Base-by-base conservation (phyloP, 92 coral and sea anemone species). In the Heteractis magnifica region DNA sequence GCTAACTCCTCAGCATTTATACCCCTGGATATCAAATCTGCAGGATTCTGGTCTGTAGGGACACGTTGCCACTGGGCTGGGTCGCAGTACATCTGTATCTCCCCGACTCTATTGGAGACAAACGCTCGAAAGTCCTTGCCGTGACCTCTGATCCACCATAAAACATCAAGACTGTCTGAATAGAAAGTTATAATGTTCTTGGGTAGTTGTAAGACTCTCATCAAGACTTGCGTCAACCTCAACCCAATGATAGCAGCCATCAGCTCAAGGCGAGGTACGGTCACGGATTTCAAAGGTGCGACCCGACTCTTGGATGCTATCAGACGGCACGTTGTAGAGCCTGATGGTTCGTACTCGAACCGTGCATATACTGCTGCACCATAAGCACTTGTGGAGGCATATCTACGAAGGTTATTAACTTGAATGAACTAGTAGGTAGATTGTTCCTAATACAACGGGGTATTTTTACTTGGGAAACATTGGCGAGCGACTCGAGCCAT, bases 41-140 rank as follows among this genome's bases (percentile, higher is more conserved):
- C 94, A 18, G 91, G 91, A 13, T 77, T 90, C n/a, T 90, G 60
- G 12, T 77, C 82, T 16, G 91, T 90, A 16, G 85, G 75, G 34
- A 90, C 90, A 83, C 86, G 86, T 71, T 84, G 87, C 92, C 92
- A 91, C 78, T 89, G 92, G 3, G 79, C 56, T 50, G 90, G 90
- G 4, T 80, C 86, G 1, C 87, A 83, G 72, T 6, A 51, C 60
- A 72, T 82, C 72, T 92, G 95, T 23, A 89, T 82, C 75, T 92
- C 92, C 7, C 92, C 89, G 59, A 92, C 56, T 26, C 91, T 56
- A 71, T 92, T 89, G 0, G 89, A 83, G 52, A 92, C 86, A 51
- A 92, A 89, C 0, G 95, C 86, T 49, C 87, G 81, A 75, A 92
- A 90, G 53, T 85, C 86, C 77, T 78, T 76, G 20, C 94, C 86